Base-by-base conservation (phyloP, 1,140 invertebrate species). In the Trachymyrmex septentrionalis region DNA sequence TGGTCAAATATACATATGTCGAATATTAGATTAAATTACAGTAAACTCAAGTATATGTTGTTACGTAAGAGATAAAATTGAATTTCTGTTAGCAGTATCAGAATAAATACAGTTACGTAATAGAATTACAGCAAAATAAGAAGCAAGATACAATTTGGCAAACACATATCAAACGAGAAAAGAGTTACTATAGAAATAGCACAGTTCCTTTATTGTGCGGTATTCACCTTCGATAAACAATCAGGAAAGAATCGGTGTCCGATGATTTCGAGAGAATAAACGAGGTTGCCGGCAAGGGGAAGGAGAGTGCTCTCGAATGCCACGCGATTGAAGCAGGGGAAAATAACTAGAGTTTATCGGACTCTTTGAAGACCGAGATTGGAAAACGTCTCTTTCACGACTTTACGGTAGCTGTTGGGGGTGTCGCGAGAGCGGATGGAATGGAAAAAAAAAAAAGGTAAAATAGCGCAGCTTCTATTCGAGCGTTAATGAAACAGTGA, bases 321-420 rank as follows among this genome's bases (percentile, higher is more conserved):
- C 69, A n/a, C 57, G 80, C 27, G 72, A 87, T 78, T 71, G 48
- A 53, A 24, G 59, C 59, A 21, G 30, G 50, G 59, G 66, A 63
- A 61, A 75, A 84, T 86, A 87, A 84, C 86, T 61, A 64, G 53
- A 85, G 76, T 86, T 90, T 89, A 87, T 84, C 77, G 50, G 53
- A 77, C 75, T 85, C 85, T 89, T 90, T 89, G 88, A 87, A 64
- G 77, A 61, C 10, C 30, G 88, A 89, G 85, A 89, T 89, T 90
- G 85, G 78, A 90, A 69, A 90, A 89, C 69, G 88, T 75, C 78
- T 78, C 73, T 76, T 63, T 80, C 72, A 75, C 78, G 78, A 59
- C 44, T 81, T 88, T 77, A 72, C 55, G 64, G 61, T 73, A 30
- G 48, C 57, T 44, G 57, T 48, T 63, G 19, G 14, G 21, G 44